phyloP scores from a whole-genome alignment of 37 sponge, comb jelly and placozoan species.

The Crambe crambe region DNA sequence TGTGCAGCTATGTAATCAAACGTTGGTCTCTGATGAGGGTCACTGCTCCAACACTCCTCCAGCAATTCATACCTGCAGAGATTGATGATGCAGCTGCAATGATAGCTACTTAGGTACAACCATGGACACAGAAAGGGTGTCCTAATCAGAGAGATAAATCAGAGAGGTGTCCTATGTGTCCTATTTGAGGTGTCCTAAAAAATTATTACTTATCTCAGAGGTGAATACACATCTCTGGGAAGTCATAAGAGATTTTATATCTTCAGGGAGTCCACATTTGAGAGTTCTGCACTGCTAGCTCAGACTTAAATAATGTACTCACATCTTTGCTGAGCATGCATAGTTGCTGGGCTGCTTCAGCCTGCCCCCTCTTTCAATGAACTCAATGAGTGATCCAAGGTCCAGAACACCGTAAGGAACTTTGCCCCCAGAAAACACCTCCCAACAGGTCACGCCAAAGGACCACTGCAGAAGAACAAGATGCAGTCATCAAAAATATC shows the following conservation, averaged over 20 bases:
- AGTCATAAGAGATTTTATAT: too few species aligned
- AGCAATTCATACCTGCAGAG: background rate
- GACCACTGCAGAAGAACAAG: conserved; percentile 33
- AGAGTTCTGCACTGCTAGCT: too few species aligned
- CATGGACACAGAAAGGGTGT: too few species aligned
- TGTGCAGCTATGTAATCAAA: background rate
- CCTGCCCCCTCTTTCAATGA: conserved; percentile 8
- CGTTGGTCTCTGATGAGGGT: background rate
- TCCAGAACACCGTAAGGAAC: conserved; percentile 33
- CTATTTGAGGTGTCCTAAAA: too few species aligned
- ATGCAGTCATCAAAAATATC: background rate
- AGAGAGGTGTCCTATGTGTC: too few species aligned
- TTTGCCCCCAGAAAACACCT: conserved; percentile 37
- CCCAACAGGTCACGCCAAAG: conserved; percentile 51
- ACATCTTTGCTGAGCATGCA: conserved; percentile 47
- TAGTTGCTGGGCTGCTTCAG: conserved; percentile 17
- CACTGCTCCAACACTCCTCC: background rate
- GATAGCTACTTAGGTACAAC: too few species aligned
- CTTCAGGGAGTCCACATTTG: too few species aligned
- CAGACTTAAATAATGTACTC: background rate
- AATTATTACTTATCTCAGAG: too few species aligned
- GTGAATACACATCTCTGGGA: too few species aligned
- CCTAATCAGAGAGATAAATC: too few species aligned
- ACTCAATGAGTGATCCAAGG: background rate
- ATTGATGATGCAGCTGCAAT: background rate